Conservation (phyloP, 1,140 invertebrate genomes). For the Drosophila sturtevanti region DNA sequence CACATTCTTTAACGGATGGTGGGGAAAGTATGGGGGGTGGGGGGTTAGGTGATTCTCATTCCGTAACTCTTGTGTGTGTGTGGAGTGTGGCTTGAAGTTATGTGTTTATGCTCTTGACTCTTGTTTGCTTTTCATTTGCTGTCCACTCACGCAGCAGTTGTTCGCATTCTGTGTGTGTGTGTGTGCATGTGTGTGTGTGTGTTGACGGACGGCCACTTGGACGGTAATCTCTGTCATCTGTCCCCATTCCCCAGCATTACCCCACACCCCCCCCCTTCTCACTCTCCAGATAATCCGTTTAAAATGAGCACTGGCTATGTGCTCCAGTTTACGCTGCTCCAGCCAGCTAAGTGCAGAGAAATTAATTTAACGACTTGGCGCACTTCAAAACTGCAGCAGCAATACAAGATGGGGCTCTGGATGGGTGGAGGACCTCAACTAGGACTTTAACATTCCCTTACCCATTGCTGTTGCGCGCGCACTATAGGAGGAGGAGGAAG, state of each 20-base stretch:
- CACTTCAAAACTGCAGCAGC: constrained; percentile 65
- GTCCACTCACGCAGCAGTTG: constrained; percentile 58
- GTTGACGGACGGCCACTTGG: constrained; percentile 42
- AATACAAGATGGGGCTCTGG: constrained; percentile 5
- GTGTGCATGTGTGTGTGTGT: too few relatives aligned
- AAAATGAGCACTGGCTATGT: constrained; percentile 54
- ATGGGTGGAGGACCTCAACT: not conserved
- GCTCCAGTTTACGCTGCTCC: constrained; percentile 71
- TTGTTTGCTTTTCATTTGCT: constrained; percentile 76
- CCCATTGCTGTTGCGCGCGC: constrained; percentile 57
- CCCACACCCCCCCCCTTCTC: constrained; percentile 39
- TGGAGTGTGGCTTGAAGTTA: constrained; percentile 50
- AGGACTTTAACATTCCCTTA: not conserved
- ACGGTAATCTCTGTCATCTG: constrained; percentile 39
- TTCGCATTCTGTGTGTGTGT: constrained; percentile 34
- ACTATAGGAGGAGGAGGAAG: not conserved
- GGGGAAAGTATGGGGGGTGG: too few relatives aligned
- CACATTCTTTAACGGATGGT: not conserved
- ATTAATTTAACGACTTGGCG: constrained; percentile 79
- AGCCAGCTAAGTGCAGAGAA: constrained; percentile 69
- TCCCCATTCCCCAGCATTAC: constrained; percentile 18
- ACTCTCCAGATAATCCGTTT: constrained; percentile 70
- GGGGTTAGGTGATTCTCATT: too few relatives aligned
- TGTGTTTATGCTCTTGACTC: constrained; percentile 60
- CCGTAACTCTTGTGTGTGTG: constrained; percentile 3